Evolutionary conservation across 2,797 vertebrate genomes (phyloP).

Genomic region (Poeciliopsis paucimaculata): DNA sequence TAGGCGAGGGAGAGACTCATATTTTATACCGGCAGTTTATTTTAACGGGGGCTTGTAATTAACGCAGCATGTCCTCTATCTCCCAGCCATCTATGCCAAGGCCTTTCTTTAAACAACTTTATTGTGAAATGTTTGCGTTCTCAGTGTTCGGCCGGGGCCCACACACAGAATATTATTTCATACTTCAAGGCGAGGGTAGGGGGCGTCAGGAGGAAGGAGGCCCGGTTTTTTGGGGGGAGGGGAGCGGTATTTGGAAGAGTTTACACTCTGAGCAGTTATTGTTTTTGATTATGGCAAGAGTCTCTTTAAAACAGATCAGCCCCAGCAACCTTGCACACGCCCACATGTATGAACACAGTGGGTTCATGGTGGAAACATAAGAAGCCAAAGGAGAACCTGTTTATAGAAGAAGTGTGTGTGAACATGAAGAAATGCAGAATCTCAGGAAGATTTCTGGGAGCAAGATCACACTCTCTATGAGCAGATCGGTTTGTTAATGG

Average conservation of each 20-base stretch:
- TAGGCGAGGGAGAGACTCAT: conserved; percentile 69
- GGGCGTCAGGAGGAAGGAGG: conserved; percentile 12
- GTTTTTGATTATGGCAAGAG: conserved; percentile 96
- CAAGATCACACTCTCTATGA: conserved; percentile 75
- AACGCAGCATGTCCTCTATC: conserved; percentile 97
- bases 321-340: conserved; percentile 48
- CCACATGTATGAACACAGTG: conserved; percentile 29
- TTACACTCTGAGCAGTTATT: conserved; percentile 92
- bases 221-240: conserved; percentile 72
- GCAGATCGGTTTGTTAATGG: conserved; percentile 72
- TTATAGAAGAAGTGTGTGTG: conserved; percentile 78
- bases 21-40: conserved; percentile 94
- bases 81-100: conserved; percentile 92
- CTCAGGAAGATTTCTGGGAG: conserved; percentile 73
- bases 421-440: conserved; percentile 73
- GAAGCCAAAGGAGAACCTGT: conserved; percentile 69
- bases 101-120: conserved; percentile 99
- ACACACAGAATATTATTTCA: conserved; percentile 99
- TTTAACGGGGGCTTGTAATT: conserved; percentile 97
- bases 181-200: conserved; percentile 80
- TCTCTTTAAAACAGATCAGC: conserved; percentile 83
- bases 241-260: conserved; percentile 83
- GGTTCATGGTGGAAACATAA: conserved; percentile 33
- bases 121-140: conserved; percentile 99
- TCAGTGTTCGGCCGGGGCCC: conserved; percentile 91